Evolutionary conservation across 2,797 vertebrate genomes (phyloP), one percentile per base, ranked within the genome.

Genomic region (Anas bahamensis): DNA sequence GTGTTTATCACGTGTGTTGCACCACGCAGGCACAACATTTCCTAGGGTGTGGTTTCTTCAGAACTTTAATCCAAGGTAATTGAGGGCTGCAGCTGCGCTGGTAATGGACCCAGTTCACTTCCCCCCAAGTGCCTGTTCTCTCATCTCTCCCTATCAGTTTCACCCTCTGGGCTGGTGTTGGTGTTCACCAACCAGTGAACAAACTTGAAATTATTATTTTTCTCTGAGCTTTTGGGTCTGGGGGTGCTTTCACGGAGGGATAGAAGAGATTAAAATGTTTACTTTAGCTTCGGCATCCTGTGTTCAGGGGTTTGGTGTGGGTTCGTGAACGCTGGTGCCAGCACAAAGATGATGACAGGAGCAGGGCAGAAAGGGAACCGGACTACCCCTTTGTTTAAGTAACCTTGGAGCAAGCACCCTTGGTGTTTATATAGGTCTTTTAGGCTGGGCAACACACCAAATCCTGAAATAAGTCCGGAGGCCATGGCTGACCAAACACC

Each of bases 41-140:
- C 44, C 46, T 70, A 60, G 89, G 94, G 92, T 90, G 95, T 95
- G 93, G 88, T 74, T 90, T 80, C 53, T 93, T 69, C 28, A 55
- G 65, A 77, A 61, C 24, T 90, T 87, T 83, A 95, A 92, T 93
- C 28, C 48, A 26, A 41, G 23, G 10, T 93, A 94, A 93, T 85
- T 94, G 66, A 75, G 63, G 56, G 71, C 52, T 95, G 55, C 64
- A 57, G 11, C n/a, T 82, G 56, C 46, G 10, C 57, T 70, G 13
- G 28, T 70, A 68, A 70, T 77, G 57, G 57, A 37, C 41, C 48
- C 70, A 6, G n/a, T 86, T 90, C 1, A 2, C 84, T 82, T 79
- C 23, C 21, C 23, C 5, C 29, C 0, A 2, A 28, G n/a, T 74
- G 17, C 28, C 28, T 3, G 0, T 73, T 74, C 46, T 76, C 8